Percentiles rank a stretch among this genome's conserved stretches.
Conservation (phyloP, 1,140 invertebrate species). For the Lucilia cuprina region DNA sequence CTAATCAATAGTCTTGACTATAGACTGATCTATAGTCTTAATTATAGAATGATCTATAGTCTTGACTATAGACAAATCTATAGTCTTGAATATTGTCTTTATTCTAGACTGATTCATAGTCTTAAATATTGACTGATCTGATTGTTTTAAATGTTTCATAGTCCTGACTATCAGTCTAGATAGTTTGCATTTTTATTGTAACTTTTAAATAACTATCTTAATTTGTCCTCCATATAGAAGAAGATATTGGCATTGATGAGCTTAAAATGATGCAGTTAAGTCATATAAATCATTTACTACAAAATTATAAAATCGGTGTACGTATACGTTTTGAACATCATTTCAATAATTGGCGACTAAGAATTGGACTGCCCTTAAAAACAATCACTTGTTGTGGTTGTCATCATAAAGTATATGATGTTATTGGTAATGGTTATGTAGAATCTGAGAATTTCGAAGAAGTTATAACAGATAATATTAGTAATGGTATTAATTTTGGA, state of each 20-base stretch:
- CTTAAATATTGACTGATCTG: too few species aligned
- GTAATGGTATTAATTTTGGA: too few species aligned
- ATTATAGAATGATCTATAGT: too few species aligned
- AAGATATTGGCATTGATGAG: constrained; percentile 54
- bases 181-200: neutral
- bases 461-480: too few species aligned
- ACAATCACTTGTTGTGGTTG: neutral
- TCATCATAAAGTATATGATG: neutral
- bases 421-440: neutral
- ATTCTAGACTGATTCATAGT: too few species aligned
- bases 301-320: constrained; percentile 43
- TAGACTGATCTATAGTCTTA: too few species aligned
- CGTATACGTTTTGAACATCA: constrained; percentile 36
- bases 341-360: constrained; percentile 42
- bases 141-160: too few species aligned
- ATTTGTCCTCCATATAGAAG: constrained; percentile 41
- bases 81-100: too few species aligned
- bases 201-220: neutral
- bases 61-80: too few species aligned
- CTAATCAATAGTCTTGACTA: too few species aligned
- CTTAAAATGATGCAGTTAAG: constrained; percentile 53
- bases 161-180: too few species aligned
- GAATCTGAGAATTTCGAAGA: neutral
- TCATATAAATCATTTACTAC: constrained; percentile 48
- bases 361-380: constrained; percentile 18